Base-by-base conservation (phyloP, 1,140 invertebrate species). In the Danaus melanippus region DNA sequence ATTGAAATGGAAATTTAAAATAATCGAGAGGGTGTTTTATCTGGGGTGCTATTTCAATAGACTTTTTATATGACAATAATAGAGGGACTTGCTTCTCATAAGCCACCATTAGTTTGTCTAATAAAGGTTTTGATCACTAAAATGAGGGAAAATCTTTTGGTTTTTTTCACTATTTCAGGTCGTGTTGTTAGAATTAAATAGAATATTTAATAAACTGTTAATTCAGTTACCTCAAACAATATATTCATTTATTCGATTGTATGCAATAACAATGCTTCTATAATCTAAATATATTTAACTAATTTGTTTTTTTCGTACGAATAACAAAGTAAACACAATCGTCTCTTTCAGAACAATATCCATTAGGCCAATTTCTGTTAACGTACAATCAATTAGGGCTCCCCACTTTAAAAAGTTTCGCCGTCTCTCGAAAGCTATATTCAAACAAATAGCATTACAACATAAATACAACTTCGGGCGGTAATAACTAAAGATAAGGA, bases 31-130 rank as follows among this genome's bases (percentile, higher is more conserved):
- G 79, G 71, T 71, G 66, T 61, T 39, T 57, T 51, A 46, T 66
- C 65, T 67, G 54, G 69, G 66, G 69, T 64, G 65, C 62, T 59
- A 65, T 75, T 74, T 74, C 67, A 74, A 79, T 76, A 61, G 71
- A 66, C 58, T 67, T 74, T 76, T 78, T 75, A 76, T 72, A 62
- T 64, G 53, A 64, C 64, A 78, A 75, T 76, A 76, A 71, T 78
- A 69, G 62, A 58, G 71, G 73, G 66, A 75, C 67, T 77, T 79
- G 69, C 78, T 80, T 80, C 74, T 69, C 71, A 69, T 72, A 75
- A 81, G 80, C 73, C 65, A 70, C 71, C 78, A 78, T 85, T 82
- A 82, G 71, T 64, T 63, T 66, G 67, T 46, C 66, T 84, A 82
- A 82, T 78, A 85, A 76, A 69, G 48, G 56, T 55, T 59, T 59